Conservation (phyloP, 2,113 vertebrate species). For the Aptenodytes forsteri region DNA sequence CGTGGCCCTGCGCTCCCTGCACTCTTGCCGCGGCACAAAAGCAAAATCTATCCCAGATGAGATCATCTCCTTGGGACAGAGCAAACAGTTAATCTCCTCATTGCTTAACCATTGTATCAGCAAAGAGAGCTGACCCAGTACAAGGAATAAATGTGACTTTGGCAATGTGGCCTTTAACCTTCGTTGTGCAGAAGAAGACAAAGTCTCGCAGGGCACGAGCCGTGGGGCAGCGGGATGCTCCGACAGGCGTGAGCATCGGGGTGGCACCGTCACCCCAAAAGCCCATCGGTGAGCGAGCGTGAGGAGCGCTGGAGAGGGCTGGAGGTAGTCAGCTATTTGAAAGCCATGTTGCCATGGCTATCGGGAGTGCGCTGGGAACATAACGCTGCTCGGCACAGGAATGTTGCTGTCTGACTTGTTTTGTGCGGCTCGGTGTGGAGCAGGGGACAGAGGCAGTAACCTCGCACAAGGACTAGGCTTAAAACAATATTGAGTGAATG, state of each 20-base stretch:
- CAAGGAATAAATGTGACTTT: background rate
- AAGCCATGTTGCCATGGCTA: constrained; percentile 14
- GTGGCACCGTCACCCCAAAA: background rate
- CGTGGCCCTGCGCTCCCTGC: background rate
- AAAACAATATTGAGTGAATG: background rate
- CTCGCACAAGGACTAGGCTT: background rate
- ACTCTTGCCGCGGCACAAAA: background rate
- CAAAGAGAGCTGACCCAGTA: background rate
- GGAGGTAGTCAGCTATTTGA: background rate
- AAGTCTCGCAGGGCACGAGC: background rate
- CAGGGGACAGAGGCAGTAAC: background rate
- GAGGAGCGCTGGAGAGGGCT: background rate
- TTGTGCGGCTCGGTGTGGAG: background rate
- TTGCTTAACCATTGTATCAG: background rate
- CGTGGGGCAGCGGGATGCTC: rapidly evolving
- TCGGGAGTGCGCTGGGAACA: background rate
- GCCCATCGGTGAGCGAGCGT: rapidly evolving
- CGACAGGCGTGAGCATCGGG: rapidly evolving
- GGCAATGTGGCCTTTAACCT: background rate
- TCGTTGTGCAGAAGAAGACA: background rate
- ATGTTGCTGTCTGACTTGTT: background rate
- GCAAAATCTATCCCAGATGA: background rate
- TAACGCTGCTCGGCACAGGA: background rate
- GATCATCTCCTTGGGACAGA: background rate
- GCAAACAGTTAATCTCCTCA: background rate